Conservation (phyloP, 2,888 invertebrate genomes). For the Melinaea marsaeus region DNA sequence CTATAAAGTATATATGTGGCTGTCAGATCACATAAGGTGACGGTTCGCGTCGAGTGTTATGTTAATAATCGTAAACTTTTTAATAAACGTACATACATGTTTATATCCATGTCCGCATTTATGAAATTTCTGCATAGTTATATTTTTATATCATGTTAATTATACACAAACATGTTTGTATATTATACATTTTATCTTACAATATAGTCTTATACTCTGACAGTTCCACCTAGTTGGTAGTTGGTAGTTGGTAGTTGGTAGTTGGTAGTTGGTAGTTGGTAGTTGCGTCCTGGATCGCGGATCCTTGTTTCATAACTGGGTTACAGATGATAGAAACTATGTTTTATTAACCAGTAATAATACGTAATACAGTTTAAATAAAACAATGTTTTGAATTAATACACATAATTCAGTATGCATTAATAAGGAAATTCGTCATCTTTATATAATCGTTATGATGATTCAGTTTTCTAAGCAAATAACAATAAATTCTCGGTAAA, state of each 20-base stretch:
- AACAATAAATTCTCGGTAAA: conserved; percentile 3
- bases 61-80: conserved; percentile 33
- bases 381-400: background rate
- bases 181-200: background rate
- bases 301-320: conserved; percentile 44
- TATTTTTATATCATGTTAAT: conserved; percentile 12
- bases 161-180: conserved; percentile 8
- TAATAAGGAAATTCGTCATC: conserved; percentile 20
- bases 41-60: conserved; percentile 17
- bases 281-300: conserved; percentile 55
- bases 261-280: conserved; percentile 42
- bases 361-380: background rate
- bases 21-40: conserved; percentile 24
- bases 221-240: conserved; percentile 47
- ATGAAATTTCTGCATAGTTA: conserved; percentile 27
- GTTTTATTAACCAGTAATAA: background rate
- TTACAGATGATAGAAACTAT: conserved; percentile 34
- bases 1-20: conserved; percentile 26
- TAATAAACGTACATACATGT: conserved; percentile 27
- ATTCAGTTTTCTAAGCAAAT: conserved; percentile 20
- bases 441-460: conserved; percentile 13
- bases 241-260: conserved; percentile 36
- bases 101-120: conserved; percentile 26
- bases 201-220: conserved; percentile 29
- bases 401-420: conserved; percentile 4